phyloP scores from a whole-genome alignment of 2,888 invertebrate species.

The Esperia sulphurella region DNA sequence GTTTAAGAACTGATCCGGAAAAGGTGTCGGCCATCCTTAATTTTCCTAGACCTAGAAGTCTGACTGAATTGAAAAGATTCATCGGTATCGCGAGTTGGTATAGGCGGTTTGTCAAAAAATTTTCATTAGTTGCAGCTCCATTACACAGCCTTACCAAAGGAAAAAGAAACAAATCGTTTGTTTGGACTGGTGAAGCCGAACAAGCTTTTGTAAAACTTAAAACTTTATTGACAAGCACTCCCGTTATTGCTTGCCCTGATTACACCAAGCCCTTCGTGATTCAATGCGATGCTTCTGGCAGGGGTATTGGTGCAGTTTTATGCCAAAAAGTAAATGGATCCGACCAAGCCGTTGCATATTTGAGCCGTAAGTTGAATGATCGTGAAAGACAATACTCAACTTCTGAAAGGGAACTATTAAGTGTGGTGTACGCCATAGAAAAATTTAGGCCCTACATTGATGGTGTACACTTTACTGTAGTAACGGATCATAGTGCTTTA shows the following conservation, averaged over 20 bases:
- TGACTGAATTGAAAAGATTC: conserved; percentile 17
- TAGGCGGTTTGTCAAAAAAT: conserved; percentile 14
- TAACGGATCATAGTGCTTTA: conserved; percentile 11
- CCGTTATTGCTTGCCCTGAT: conserved; percentile 14
- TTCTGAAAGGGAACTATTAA: conserved; percentile 16
- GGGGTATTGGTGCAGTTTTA: conserved; percentile 13
- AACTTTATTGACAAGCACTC: conserved; percentile 6
- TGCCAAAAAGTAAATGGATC: conserved; percentile 7
- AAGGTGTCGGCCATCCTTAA: conserved; percentile 16
- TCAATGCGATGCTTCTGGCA: conserved; percentile 11
- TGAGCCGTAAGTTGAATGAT: conserved; percentile 4
- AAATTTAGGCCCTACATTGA: conserved; percentile 14
- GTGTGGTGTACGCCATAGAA: conserved; percentile 13
- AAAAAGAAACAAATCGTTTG: neutral
- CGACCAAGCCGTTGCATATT: conserved; percentile 14
- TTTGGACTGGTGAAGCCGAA: conserved; percentile 13
- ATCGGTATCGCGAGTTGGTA: conserved; percentile 15
- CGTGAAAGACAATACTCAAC: conserved; percentile 13
- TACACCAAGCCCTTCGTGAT: conserved; percentile 12
- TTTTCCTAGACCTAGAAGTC: conserved; percentile 15
- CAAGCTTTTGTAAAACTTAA: conserved; percentile 12
- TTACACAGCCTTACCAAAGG: conserved; percentile 8
- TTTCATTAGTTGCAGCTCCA: conserved; percentile 11
- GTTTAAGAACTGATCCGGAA: conserved; percentile 13
- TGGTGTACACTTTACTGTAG: conserved; percentile 8